Evolutionary conservation across 2,113 vertebrate species (phyloP).

Genomic region (Syrrhaptes paradoxus): DNA sequence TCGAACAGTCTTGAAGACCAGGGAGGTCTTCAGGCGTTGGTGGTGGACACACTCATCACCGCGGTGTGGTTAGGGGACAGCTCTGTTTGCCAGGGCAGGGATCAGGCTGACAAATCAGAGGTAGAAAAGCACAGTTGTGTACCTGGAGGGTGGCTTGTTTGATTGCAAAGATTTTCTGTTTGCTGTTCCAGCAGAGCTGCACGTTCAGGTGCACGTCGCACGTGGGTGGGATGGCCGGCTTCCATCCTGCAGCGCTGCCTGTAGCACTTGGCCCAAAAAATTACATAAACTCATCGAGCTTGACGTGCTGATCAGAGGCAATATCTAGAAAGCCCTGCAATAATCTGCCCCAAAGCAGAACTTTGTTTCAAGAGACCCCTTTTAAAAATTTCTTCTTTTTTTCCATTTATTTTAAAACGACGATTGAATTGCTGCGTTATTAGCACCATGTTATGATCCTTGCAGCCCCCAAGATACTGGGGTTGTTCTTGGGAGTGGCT

Average conservation of each 20-base stretch:
- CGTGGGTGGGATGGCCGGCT: neutral
- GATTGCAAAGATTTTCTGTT: neutral
- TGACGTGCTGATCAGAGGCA: neutral
- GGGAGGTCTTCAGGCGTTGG: neutral
- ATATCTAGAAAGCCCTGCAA: neutral
- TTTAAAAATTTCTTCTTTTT: too few species aligned
- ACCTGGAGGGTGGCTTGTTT: neutral
- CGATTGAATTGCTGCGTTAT: accelerated
- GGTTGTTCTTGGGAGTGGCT: neutral
- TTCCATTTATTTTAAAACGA: accelerated
- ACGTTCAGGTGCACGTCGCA: neutral
- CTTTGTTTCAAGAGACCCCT: neutral
- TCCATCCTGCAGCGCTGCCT: neutral
- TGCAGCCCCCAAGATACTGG: neutral
- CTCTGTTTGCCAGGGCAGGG: neutral
- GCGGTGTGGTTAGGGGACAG: neutral
- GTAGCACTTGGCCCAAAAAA: neutral
- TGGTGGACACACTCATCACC: neutral
- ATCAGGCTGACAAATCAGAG: neutral
- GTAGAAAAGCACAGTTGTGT: neutral
- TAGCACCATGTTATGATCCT: accelerated
- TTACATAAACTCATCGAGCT: neutral
- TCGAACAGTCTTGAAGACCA: neutral
- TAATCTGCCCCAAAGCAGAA: neutral
- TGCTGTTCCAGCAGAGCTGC: neutral